phyloP scores from a whole-genome alignment of 2,797 vertebrate genomes.

The Sorex maritimensis region DNA sequence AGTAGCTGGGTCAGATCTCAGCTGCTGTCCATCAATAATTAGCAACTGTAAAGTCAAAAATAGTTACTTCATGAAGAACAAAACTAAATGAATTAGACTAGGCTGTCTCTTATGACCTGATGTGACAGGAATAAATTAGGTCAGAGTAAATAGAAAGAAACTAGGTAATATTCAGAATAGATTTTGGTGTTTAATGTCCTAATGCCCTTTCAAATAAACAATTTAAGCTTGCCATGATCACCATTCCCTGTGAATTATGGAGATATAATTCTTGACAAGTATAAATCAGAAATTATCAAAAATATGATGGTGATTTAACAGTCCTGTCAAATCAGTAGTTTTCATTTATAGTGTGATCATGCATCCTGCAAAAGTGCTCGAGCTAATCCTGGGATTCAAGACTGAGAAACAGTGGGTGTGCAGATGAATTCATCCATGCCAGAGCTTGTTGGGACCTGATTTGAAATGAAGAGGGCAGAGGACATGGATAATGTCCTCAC shows the following conservation, averaged over 20 bases:
- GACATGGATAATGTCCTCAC: not conserved
- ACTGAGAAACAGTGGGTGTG: not conserved
- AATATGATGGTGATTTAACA: not conserved
- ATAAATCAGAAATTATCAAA: conserved; percentile 18
- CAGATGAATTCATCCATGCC: not conserved
- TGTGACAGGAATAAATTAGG: conserved; percentile 30
- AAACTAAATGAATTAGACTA: conserved; percentile 25
- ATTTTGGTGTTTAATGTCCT: not conserved
- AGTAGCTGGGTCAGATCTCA: conserved; percentile 95
- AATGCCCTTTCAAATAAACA: conserved; percentile 19
- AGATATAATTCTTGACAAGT: not conserved
- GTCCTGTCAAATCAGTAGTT: not conserved
- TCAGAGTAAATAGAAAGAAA: conserved; percentile 29
- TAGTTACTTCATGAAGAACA: conserved; percentile 71
- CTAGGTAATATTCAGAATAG: not conserved
- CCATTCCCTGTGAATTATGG: not conserved
- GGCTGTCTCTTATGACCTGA: not conserved
- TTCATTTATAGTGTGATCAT: not conserved
- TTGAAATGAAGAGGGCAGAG: not conserved
- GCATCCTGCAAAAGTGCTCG: not conserved
- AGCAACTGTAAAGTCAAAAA: conserved; percentile 92
- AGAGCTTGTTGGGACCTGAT: not conserved
- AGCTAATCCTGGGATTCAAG: not conserved
- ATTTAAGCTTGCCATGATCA: not conserved
- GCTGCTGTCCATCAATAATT: conserved; percentile 98